These are phyloP conservation scores for Ibidorhyncha struthersii DNA, from an alignment of 2,113 vertebrate species.

Conservation along the genomic window DNA sequence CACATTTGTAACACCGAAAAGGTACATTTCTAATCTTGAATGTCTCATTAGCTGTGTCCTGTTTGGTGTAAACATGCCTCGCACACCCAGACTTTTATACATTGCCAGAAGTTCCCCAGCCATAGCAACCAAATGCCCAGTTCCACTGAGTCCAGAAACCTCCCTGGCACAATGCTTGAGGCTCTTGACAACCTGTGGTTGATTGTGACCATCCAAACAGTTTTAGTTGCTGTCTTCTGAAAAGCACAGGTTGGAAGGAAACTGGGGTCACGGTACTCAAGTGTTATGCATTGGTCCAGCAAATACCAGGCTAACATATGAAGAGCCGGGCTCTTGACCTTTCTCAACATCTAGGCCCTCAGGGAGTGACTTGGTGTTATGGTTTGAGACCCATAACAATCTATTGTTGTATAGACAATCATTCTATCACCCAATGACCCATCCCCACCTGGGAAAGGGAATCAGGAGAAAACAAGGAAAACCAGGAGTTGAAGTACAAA, in stretches of 20 bases:
- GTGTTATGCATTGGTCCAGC: neutral
- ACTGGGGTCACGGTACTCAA: neutral
- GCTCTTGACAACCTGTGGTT: neutral
- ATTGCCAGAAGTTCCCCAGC: neutral
- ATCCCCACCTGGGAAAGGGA: too few relatives aligned
- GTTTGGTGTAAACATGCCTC: neutral
- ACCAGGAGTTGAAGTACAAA: too few relatives aligned
- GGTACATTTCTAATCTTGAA: neutral
- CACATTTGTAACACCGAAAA: neutral
- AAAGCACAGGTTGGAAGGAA: neutral
- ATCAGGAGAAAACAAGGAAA: too few relatives aligned
- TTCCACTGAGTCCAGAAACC: neutral
- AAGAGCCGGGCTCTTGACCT: neutral
- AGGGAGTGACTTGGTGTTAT: neutral
- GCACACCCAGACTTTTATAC: neutral
- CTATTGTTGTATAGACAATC: too few relatives aligned
- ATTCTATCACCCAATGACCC: too few relatives aligned
- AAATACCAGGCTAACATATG: neutral
- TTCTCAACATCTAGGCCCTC: neutral
- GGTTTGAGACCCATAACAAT: too few relatives aligned
- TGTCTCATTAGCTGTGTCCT: neutral
- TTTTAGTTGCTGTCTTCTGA: neutral
- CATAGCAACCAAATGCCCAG: rapidly evolving
- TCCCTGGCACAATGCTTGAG: neutral
- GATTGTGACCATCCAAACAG: neutral